A percentile compares a stretch with the other conserved stretches of the same genome.
These are phyloP conservation scores for Danio rerio DNA, from an alignment of 2,113 vertebrate species.

Conservation along the genomic window GRCz12tu NC_133191.1:35678001-35678500, in stretches of 20 bases:
- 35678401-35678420: too few relatives aligned
- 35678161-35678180: neutral
- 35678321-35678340: too few relatives aligned
- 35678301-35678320: neutral
- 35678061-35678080: slow-evolving; percentile 13
- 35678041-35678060: neutral
- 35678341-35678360: too few relatives aligned
- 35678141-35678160: neutral
- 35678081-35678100: slow-evolving; percentile 7
- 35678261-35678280: neutral
- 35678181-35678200: neutral
- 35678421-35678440: too few relatives aligned
- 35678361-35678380: too few relatives aligned
- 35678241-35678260: neutral
- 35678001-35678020: neutral
- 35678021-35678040: neutral
- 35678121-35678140: neutral
- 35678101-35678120: slow-evolving; percentile 3
- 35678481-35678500: too few relatives aligned
- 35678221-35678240: too few relatives aligned
- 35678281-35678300: neutral
- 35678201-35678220: neutral
- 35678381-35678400: too few relatives aligned
- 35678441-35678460: too few relatives aligned
- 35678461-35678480: too few relatives aligned